phyloP scores from a whole-genome alignment of 2,797 vertebrate genomes.

The Glossophaga mutica region DNA sequence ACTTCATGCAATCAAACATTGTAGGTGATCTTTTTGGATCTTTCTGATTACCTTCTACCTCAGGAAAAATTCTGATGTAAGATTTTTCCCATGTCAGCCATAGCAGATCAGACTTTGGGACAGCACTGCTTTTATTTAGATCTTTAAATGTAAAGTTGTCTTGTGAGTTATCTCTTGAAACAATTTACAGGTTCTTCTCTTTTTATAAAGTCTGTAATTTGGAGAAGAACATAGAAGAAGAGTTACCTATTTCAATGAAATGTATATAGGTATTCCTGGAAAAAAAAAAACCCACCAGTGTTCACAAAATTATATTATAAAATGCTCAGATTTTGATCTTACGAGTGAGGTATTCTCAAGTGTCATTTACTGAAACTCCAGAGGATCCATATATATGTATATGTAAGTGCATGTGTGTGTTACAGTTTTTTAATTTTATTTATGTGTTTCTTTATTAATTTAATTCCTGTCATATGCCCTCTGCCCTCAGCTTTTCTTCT shows the following conservation, averaged over 20 bases:
- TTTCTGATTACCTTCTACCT: slow-evolving; percentile 7
- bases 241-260: slow-evolving; percentile 37
- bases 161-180: slow-evolving; percentile 45
- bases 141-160: neutral
- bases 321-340: slow-evolving; percentile 42
- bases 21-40: neutral
- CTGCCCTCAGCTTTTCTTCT: slow-evolving; percentile 41
- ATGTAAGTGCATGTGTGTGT: neutral
- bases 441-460: neutral
- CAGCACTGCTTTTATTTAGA: slow-evolving; percentile 28
- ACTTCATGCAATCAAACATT: neutral
- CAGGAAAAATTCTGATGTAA: slow-evolving; percentile 5
- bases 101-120: slow-evolving; percentile 34
- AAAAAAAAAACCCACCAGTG: neutral
- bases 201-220: neutral
- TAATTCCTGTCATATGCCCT: slow-evolving; percentile 22
- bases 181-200: slow-evolving; percentile 12
- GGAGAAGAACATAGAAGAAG: neutral
- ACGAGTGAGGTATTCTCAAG: neutral
- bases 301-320: slow-evolving; percentile 16
- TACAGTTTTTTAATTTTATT: slow-evolving; percentile 21
- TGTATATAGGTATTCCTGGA: neutral
- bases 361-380: slow-evolving; percentile 30
- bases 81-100: neutral
- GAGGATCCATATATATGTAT: neutral